These are phyloP conservation scores for Naja naja DNA, from an alignment of 2,113 vertebrate genomes.

Conservation along the genomic window DNA sequence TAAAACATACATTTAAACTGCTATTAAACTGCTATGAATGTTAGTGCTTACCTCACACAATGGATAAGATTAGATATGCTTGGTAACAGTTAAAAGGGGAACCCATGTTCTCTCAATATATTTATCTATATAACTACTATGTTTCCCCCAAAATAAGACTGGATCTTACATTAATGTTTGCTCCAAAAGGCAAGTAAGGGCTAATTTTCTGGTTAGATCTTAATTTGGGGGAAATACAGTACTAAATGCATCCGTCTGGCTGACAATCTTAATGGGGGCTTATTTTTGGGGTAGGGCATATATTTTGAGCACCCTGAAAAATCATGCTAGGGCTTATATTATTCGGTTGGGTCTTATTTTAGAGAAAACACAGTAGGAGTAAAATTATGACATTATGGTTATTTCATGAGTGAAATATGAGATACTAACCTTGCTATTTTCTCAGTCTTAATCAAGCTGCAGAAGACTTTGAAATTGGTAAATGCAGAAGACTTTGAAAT, in stretches of 20 bases:
- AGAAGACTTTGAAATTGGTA: neutral
- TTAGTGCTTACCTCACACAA: neutral
- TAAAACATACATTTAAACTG: conserved; percentile 12
- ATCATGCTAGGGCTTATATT: too few relatives aligned
- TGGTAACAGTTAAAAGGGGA: neutral
- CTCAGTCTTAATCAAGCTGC: neutral
- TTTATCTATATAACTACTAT: neutral
- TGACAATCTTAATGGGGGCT: too few relatives aligned
- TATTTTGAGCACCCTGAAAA: too few relatives aligned
- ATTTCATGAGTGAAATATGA: neutral
- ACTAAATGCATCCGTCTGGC: too few relatives aligned
- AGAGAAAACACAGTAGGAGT: neutral
- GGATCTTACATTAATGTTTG: too few relatives aligned
- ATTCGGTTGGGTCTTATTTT: too few relatives aligned
- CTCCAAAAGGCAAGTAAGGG: too few relatives aligned
- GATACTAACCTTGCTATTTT: neutral
- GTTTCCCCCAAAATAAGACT: too few relatives aligned
- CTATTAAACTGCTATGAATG: neutral
- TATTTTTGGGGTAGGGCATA: too few relatives aligned
- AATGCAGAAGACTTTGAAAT: neutral
- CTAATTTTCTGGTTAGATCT: too few relatives aligned
- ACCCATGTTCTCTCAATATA: neutral
- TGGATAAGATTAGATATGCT: neutral
- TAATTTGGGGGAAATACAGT: too few relatives aligned
- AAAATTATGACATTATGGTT: too few relatives aligned